phyloP scores from a whole-genome alignment of 37 sponge, comb jelly and placozoan species.

The Beroe ovata region DNA sequence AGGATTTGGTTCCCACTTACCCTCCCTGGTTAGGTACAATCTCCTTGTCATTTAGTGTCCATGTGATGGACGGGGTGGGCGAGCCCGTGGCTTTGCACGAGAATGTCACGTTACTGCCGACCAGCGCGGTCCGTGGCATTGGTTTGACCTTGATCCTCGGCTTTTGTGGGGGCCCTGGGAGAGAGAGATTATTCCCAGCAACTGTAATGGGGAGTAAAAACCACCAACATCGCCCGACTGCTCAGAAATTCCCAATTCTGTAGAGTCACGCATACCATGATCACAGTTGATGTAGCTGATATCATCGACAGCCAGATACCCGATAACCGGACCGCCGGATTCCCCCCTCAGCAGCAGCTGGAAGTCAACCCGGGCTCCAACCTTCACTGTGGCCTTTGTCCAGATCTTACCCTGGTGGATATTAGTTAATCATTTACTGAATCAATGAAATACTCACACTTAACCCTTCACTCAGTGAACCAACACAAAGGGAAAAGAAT shows the following conservation, averaged over 20 bases:
- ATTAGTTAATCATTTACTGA: no score
- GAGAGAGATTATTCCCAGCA: no score
- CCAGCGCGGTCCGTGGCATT: conserved; percentile 8
- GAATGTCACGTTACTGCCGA: conserved; percentile 31
- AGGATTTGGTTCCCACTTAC: not conserved
- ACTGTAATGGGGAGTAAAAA: no score
- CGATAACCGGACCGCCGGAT: conserved; percentile 14
- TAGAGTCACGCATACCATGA: conserved; percentile 28
- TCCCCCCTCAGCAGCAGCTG: conserved; percentile 35
- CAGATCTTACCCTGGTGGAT: conserved; percentile 2
- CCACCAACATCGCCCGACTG: no score
- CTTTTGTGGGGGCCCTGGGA: conserved; percentile 38
- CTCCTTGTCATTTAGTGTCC: conserved; percentile 48
- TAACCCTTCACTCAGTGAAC: no score
- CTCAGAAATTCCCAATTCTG: no score
- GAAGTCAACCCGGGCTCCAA: conserved; percentile 60
- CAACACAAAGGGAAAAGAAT: no score
- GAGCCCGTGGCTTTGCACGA: conserved; percentile 65
- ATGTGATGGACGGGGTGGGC: conserved; percentile 59
- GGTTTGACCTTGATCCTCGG: conserved; percentile 11
- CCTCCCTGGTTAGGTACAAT: conserved; percentile 47
- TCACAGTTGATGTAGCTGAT: conserved; percentile 50
- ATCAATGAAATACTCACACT: no score
- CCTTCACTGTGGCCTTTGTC: conserved; percentile 12
- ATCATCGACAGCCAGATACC: conserved; percentile 59